Base-by-base conservation (phyloP, 1,140 invertebrate genomes). In the Sipha flava region DNA sequence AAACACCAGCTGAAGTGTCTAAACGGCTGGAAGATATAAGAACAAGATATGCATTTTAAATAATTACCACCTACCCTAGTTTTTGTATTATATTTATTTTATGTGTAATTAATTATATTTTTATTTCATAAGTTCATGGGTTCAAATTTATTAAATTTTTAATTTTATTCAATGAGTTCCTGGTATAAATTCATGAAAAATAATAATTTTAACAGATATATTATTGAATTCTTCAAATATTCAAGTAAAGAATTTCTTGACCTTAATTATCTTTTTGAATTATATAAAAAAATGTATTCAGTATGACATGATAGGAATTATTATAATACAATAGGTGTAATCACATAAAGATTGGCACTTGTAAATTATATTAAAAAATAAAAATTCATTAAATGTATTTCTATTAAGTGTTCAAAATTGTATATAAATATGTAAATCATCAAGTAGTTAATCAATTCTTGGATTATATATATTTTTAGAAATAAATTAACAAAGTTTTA, bases 21-120 rank as follows among this genome's bases (percentile, higher is more conserved):
- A 97, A 97, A 86, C 96, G 96, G 86, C 86, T 97, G 3, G 95
- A 97, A 88, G 95, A 97, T 84, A 94, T 97, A 82, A 89, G 96
- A 84, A 97, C 95, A 1, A 88, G 95, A 87, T 97, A 96, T 84
- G 95, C 96, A 10, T 98, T 97, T 88, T 98, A 95, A 91, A 59
- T 40, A 23, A 40, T 59, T 54, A 29, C 9, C n/a, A n/a, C n/a
- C n/a, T n/a, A n/a, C 16, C 29, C 31, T 31, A 54, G 10, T 75
- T 49, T 52, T 75, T 75, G 37, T 75, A 75, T 37, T 34, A 49
- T 72, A 73, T 34, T 73, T 23, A 73, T 52, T 52, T 52, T 14
- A 54, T 23, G 21, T 37, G 10, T 73, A 73, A 73, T 73, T 34
- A 21, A 18, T 54, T 52, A 26, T 73, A 52, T 34, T 49, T 52